A percentile compares a stretch with the other conserved stretches of the same genome.
Conservation (phyloP, 2,888 invertebrate genomes). For the Clostera curtula region DNA sequence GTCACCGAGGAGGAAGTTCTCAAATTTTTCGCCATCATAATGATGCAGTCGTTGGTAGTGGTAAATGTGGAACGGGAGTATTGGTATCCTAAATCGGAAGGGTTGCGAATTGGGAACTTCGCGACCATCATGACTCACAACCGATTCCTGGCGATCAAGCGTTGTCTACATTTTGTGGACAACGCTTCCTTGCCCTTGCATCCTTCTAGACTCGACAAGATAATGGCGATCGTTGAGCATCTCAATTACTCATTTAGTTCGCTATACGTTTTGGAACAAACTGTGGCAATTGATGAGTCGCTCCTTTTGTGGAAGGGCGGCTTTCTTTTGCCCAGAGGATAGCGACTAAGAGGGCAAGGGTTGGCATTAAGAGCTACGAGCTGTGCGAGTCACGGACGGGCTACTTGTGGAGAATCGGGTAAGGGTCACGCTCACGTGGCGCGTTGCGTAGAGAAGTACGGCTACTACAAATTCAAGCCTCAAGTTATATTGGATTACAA, state of each 20-base stretch:
- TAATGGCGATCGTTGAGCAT: not conserved
- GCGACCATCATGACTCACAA: not conserved
- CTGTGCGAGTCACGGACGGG: slow-evolving; percentile 6
- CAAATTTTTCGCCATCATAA: no score
- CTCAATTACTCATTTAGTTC: not conserved
- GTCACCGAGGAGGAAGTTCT: no score
- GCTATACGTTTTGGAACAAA: not conserved
- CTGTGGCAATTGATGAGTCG: slow-evolving; percentile 5
- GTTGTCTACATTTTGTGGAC: not conserved
- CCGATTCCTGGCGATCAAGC: not conserved
- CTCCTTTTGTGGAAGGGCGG: slow-evolving; percentile 5
- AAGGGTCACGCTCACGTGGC: not conserved
- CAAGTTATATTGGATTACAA: not conserved
- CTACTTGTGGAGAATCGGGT: not conserved
- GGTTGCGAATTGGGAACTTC: no score
- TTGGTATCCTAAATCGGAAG: no score
- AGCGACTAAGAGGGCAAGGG: slow-evolving; percentile 1
- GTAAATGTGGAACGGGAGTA: no score
- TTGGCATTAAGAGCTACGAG: slow-evolving; percentile 7
- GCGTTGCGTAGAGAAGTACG: not conserved
- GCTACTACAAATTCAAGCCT: not conserved
- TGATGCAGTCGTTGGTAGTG: no score
- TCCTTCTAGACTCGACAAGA: not conserved
- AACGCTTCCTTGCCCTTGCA: not conserved
- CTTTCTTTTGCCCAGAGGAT: slow-evolving; percentile 3